Evolutionary conservation across 2,797 vertebrate genomes (phyloP).

Genomic region (Antrozous pallidus): DNA sequence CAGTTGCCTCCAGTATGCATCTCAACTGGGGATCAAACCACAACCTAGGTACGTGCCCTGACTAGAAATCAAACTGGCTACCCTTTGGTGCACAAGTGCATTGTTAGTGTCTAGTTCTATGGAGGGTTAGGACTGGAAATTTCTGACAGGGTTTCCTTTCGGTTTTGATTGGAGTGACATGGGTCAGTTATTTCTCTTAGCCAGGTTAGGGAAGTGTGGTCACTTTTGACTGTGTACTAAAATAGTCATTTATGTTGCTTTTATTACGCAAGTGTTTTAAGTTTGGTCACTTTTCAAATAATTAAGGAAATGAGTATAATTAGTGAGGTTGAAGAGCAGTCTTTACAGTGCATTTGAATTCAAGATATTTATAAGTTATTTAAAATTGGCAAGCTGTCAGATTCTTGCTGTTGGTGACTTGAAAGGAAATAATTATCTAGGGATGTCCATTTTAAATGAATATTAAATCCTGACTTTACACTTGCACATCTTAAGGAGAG

Average conservation of each 20-base stretch:
- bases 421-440: slow-evolving; percentile 35
- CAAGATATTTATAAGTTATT: not conserved
- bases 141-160: not conserved
- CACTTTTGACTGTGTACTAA: not conserved
- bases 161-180: not conserved
- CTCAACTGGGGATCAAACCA: too few species aligned
- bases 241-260: not conserved
- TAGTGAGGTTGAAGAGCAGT: not conserved
- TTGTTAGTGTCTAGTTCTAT: too few species aligned
- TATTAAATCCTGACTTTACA: slow-evolving; percentile 5
- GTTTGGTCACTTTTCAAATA: slow-evolving; percentile 18
- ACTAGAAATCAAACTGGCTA: not conserved
- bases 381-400: slow-evolving; percentile 20
- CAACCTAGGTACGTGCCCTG: too few species aligned
- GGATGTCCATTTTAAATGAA: slow-evolving; percentile 27
- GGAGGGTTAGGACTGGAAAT: too few species aligned
- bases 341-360: not conserved
- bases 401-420: slow-evolving; percentile 44
- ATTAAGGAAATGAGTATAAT: slow-evolving; percentile 33
- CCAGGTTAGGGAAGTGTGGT: not conserved
- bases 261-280: not conserved
- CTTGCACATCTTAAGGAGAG: not conserved
- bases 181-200: not conserved
- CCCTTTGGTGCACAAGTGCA: not conserved
- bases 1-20: not conserved